Evolutionary conservation across 2,113 vertebrate genomes (phyloP).

Genomic region (Dasypus novemcinctus): DNA sequence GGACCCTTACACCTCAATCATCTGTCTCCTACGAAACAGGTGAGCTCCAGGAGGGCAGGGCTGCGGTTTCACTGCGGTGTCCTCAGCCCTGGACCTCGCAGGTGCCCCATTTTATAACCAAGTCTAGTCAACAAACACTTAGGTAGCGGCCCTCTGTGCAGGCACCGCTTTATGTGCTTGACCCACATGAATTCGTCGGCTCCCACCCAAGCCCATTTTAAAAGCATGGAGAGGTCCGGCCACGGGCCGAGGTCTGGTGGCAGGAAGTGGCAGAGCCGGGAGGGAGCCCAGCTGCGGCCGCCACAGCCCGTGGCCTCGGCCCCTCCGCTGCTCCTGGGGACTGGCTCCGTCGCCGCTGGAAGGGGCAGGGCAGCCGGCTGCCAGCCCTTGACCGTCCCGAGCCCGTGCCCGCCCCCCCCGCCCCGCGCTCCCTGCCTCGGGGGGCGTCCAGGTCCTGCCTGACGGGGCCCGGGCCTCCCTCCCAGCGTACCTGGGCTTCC

Average conservation of each 20-base stretch:
- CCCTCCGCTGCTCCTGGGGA: background rate
- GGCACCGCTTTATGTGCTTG: background rate
- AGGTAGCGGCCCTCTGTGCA: background rate
- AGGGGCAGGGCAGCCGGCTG: too few species aligned
- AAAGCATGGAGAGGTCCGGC: background rate
- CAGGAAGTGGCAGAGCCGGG: background rate
- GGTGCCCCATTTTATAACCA: background rate
- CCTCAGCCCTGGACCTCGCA: background rate
- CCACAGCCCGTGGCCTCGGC: background rate
- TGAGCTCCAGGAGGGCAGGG: background rate
- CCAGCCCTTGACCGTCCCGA: background rate
- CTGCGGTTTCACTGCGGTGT: background rate
- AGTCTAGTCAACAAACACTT: background rate
- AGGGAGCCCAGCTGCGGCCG: background rate
- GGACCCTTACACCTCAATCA: background rate
- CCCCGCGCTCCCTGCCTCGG: background rate
- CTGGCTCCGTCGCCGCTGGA: background rate
- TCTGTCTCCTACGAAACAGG: background rate
- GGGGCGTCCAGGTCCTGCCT: background rate
- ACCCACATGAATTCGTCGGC: background rate
- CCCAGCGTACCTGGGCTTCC: slow-evolving; percentile 92
- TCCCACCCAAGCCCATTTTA: background rate
- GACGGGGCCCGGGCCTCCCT: background rate
- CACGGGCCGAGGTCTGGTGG: accelerated
- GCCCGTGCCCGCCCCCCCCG: background rate